phyloP scores from a whole-genome alignment of 2,888 invertebrate species.

The Eurois occulta region DNA sequence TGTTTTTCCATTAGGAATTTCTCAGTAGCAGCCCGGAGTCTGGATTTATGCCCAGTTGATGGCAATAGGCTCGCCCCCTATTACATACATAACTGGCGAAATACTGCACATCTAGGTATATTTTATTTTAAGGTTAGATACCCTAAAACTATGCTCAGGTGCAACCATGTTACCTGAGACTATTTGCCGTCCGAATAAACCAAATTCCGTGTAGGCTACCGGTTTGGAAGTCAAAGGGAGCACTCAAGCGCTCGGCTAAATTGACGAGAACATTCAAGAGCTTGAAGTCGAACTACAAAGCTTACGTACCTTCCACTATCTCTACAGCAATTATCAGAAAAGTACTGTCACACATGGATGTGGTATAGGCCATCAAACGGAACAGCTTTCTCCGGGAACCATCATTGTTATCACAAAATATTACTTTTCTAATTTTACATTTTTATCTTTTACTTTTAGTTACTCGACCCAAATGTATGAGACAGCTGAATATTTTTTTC shows the following conservation, averaged over 20 bases:
- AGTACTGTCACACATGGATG: too few relatives aligned
- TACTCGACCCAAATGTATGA: neutral
- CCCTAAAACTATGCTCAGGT: neutral
- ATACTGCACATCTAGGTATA: neutral
- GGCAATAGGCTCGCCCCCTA: too few relatives aligned
- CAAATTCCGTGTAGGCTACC: constrained; percentile 14
- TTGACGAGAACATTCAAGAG: constrained; percentile 13
- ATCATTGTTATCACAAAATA: neutral
- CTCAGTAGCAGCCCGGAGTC: too few relatives aligned
- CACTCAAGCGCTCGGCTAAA: constrained; percentile 24
- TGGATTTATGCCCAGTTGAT: too few relatives aligned
- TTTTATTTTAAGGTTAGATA: neutral
- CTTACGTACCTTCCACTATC: neutral
- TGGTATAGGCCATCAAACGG: neutral
- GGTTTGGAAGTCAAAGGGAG: constrained; percentile 23
- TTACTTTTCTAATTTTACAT: too few relatives aligned
- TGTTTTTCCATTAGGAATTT: too few relatives aligned
- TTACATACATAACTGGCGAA: too few relatives aligned
- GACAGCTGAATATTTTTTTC: neutral
- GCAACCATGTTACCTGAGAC: neutral
- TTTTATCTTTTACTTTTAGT: too few relatives aligned
- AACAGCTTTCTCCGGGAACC: neutral
- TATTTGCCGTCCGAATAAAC: constrained; percentile 15
- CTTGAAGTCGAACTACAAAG: constrained; percentile 20
- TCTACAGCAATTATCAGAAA: neutral